Conservation (phyloP, 2,888 invertebrate species). For the Laspeyria flexula region DNA sequence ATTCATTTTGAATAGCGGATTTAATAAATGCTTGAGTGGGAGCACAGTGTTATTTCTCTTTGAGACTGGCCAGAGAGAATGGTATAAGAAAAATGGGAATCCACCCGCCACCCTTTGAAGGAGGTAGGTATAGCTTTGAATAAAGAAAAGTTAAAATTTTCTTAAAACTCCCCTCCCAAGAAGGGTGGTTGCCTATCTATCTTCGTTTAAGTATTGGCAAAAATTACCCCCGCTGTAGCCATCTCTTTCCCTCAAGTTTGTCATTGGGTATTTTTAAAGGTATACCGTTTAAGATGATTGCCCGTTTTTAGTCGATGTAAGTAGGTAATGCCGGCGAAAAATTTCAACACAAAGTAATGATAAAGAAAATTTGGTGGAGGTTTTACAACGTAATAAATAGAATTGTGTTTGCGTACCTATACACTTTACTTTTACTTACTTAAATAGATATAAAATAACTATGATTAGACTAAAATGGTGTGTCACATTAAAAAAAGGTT, state of each 20-base stretch:
- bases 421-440: no score
- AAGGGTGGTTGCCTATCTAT: conserved; percentile 76
- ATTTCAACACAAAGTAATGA: not conserved
- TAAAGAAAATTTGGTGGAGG: no score
- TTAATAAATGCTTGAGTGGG: conserved; percentile 82
- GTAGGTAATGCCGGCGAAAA: not conserved
- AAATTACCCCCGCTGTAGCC: conserved; percentile 68
- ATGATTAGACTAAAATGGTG: no score
- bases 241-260: conserved; percentile 68
- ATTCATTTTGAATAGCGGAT: conserved; percentile 77
- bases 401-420: no score
- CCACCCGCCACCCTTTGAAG: conserved; percentile 49
- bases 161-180: conserved; percentile 70
- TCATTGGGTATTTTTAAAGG: conserved; percentile 74
- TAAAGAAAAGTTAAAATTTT: conserved; percentile 87
- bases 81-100: conserved; percentile 74
- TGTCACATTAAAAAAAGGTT: no score
- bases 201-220: conserved; percentile 85
- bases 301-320: conserved; percentile 27
- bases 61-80: conserved; percentile 82
- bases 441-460: no score
- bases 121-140: conserved; percentile 67
- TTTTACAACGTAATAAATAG: no score
- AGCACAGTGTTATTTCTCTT: conserved; percentile 74
- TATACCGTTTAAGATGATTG: conserved; percentile 47